phyloP scores from a whole-genome alignment of 1,140 invertebrate genomes.

The Drosophila bifasciata region DNA sequence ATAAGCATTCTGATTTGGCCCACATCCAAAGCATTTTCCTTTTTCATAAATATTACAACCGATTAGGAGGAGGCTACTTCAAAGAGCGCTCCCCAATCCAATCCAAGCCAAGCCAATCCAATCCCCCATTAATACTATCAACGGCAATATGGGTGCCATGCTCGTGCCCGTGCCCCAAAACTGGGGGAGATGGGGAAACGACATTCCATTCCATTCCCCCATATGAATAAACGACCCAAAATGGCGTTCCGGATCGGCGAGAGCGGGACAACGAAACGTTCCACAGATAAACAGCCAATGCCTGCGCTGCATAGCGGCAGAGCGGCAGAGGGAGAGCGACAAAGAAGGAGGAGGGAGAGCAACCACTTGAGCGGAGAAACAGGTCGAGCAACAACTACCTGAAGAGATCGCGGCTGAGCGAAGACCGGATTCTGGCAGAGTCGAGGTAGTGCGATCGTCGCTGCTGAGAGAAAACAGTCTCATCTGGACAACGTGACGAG shows the following conservation, averaged over 20 bases:
- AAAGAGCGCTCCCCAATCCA: constrained; percentile 43
- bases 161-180: constrained; percentile 23
- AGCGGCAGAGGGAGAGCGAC: constrained; percentile 20
- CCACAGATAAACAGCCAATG: constrained; percentile 53
- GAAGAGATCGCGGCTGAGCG: constrained; percentile 36
- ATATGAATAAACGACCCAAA: constrained; percentile 35
- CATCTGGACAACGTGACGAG: constrained; percentile 61
- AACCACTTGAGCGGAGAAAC: constrained; percentile 54
- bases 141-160: constrained; percentile 62
- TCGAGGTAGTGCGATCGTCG: constrained; percentile 41
- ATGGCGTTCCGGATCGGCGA: constrained; percentile 49
- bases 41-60: constrained; percentile 44
- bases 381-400: constrained; percentile 71
- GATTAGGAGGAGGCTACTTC: constrained; percentile 44
- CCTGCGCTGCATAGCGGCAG: constrained; percentile 28
- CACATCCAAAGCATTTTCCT: constrained; percentile 53
- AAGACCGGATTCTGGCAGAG: constrained; percentile 68
- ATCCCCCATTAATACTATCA: constrained; percentile 53
- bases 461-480: constrained; percentile 56
- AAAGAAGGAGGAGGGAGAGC: constrained; percentile 4
- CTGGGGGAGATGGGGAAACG: constrained; percentile 18
- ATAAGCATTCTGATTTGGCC: constrained; percentile 45
- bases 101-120: constrained; percentile 16
- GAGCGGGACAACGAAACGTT: constrained; percentile 48
- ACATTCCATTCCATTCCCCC: constrained; percentile 4